Conservation (phyloP, 2,797 vertebrate species). For the Leptodactylus fallax region DNA sequence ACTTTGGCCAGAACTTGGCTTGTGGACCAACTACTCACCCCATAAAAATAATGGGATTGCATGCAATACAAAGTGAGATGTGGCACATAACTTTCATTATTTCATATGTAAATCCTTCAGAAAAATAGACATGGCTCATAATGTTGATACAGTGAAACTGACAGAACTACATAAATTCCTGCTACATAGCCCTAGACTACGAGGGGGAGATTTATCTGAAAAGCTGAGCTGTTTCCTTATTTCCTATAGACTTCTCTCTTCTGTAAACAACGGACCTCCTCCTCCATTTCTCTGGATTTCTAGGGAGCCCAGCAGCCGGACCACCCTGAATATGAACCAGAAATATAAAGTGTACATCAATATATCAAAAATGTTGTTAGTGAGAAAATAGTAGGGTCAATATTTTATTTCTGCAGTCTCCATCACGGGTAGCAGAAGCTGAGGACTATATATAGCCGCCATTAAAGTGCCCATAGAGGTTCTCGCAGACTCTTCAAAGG, state of each 20-base stretch:
- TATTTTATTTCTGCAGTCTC: not conserved
- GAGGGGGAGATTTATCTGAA: not conserved
- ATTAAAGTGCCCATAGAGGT: too few relatives aligned
- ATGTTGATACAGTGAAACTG: not conserved
- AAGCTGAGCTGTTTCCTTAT: not conserved
- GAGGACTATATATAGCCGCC: not conserved
- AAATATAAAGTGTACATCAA: not conserved
- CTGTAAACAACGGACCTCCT: not conserved
- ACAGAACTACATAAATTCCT: not conserved
- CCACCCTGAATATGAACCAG: not conserved
- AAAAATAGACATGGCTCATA: not conserved
- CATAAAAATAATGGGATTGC: conserved; percentile 13
- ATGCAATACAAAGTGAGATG: not conserved
- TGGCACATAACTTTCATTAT: not conserved
- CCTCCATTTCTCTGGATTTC: not conserved
- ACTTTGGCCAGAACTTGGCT: not conserved
- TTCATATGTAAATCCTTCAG: not conserved
- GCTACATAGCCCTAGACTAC: not conserved
- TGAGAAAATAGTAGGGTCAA: not conserved
- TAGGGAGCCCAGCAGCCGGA: not conserved
- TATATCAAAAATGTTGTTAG: not conserved
- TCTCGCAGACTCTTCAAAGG: too few relatives aligned
- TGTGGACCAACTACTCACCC: not conserved
- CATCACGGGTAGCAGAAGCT: not conserved
- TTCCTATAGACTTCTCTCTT: not conserved